Base-by-base conservation (phyloP, 2,888 invertebrate genomes). In the Metalampra italica region DNA sequence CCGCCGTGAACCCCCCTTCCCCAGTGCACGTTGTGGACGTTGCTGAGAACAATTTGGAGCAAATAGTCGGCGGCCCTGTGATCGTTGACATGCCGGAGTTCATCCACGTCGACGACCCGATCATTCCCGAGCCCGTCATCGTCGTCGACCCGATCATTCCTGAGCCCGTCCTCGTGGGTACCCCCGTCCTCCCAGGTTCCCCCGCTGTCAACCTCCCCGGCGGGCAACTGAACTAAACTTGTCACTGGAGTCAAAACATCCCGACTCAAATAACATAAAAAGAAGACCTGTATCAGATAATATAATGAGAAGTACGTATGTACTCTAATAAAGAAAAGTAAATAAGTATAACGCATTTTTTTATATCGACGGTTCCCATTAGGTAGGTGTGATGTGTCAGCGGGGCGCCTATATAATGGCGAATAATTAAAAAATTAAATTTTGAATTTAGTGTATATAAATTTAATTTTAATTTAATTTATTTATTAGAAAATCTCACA, bases 111-210 rank as follows among this genome's bases (percentile, higher is more conserved):
- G 40, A 22, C 3, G 13, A 22, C 22, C 40, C 60, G 48, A 56
- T 72, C 56, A 46, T 74, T 51, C 69, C 75, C 43, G 51, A 56
- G 9, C 66, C 72, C 56, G 75, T 57, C 12, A 62, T 71, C 46
- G 57, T 55, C 51, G 69, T 74, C 41, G 75, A 75, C 43, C 75
- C 72, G n/a, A 52, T 41, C 36, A 68, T 76, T 45, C 73, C 70
- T 68, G 73, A 68, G 11, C 9, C 34, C 11, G 5, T 22, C 22
- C 22, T 22, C 22, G 22, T 22, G 2, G 22, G 22, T 5, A 22
- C 22, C 22, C 36, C 36, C 36, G 7, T 7, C n/a, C n/a, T 36
- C 36, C 36, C 36, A 8, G 36, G 5, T n/a, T 9, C n/a, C 11
- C 36, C 36, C 36, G 36, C 36, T 36, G n/a, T 36, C 11, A 5